Evolutionary conservation across 1,140 invertebrate species (phyloP).

Genomic region (Achroia grisella): DNA sequence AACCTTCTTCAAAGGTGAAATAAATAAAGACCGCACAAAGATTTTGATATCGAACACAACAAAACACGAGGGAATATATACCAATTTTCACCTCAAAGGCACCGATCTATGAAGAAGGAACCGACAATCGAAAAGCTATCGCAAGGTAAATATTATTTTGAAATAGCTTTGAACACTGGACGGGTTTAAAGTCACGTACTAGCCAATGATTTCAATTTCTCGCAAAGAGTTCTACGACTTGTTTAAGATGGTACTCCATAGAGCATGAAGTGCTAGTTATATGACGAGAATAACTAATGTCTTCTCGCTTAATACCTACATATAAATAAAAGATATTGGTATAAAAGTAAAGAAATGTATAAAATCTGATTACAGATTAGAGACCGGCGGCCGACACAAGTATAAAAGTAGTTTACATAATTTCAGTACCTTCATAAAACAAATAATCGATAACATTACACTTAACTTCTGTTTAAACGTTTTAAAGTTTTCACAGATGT

Average conservation of each 20-base stretch:
- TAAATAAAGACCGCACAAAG: constrained; percentile 4
- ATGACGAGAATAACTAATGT: no score
- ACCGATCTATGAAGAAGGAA: constrained; percentile 19
- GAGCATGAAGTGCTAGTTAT: neutral
- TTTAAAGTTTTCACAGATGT: no score
- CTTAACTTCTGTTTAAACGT: no score
- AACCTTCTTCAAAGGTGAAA: constrained; percentile 9
- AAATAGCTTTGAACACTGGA: constrained; percentile 33
- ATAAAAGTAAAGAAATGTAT: no score
- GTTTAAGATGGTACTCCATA: neutral
- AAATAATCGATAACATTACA: no score
- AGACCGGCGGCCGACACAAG: no score
- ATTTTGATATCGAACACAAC: constrained; percentile 13
- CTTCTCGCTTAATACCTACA: no score
- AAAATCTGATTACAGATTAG: no score
- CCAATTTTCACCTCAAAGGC: constrained; percentile 47
- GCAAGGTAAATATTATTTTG: constrained; percentile 46
- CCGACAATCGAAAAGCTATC: constrained; percentile 26
- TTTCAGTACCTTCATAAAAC: no score
- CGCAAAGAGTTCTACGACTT: no score
- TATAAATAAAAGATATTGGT: no score
- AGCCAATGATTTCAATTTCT: constrained; percentile 49
- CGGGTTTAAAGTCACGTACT: constrained; percentile 55
- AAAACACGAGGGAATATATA: constrained; percentile 32
- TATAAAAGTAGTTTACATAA: no score